Conservation (phyloP, 2,113 vertebrate genomes). For the Oncorhynchus masou region DNA sequence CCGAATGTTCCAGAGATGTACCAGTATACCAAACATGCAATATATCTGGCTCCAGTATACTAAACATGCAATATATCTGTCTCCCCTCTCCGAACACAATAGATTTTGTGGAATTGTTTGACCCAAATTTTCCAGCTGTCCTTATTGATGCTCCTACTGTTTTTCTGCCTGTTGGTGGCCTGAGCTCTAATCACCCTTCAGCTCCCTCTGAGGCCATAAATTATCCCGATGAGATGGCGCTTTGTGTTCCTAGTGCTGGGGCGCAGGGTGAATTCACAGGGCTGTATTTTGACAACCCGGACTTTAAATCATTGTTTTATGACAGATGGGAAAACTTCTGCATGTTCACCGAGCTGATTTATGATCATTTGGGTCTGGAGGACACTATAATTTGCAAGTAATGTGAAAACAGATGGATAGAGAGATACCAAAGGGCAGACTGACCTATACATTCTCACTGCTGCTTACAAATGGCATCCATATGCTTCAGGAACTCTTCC, state of each 20-base stretch:
- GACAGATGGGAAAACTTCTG: slow-evolving; percentile 94
- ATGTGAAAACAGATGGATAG: slow-evolving; percentile 99
- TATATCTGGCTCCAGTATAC: slow-evolving; percentile 89
- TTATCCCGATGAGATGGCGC: slow-evolving; percentile 92
- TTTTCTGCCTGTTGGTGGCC: slow-evolving; percentile 99
- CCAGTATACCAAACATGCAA: slow-evolving; percentile 88
- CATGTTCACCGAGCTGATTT: slow-evolving; percentile 91
- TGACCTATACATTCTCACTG: slow-evolving; percentile 83
- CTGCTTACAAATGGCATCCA: slow-evolving; percentile 93
- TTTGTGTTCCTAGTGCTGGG: slow-evolving; percentile 90
- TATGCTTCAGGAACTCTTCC: slow-evolving; percentile 80
- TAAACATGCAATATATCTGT: slow-evolving; percentile 94
- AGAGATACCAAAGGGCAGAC: slow-evolving; percentile 87
- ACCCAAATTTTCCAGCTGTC: slow-evolving; percentile 93
- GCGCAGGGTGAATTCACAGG: slow-evolving; percentile 86
- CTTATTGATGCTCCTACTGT: slow-evolving; percentile 97
- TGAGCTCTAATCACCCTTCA: slow-evolving; percentile 90
- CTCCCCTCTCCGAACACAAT: slow-evolving; percentile 91
- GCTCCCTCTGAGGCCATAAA: slow-evolving; percentile 97
- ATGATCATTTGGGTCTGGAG: slow-evolving; percentile 95
- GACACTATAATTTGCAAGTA: slow-evolving; percentile 93
- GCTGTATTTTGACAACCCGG: slow-evolving; percentile 92
- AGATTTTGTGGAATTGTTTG: slow-evolving; percentile 95
- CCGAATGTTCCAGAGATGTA: slow-evolving; percentile 88
- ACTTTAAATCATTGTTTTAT: slow-evolving; percentile 99